Conservation (phyloP, 2,113 vertebrate species). For the Hippolais icterina region DNA sequence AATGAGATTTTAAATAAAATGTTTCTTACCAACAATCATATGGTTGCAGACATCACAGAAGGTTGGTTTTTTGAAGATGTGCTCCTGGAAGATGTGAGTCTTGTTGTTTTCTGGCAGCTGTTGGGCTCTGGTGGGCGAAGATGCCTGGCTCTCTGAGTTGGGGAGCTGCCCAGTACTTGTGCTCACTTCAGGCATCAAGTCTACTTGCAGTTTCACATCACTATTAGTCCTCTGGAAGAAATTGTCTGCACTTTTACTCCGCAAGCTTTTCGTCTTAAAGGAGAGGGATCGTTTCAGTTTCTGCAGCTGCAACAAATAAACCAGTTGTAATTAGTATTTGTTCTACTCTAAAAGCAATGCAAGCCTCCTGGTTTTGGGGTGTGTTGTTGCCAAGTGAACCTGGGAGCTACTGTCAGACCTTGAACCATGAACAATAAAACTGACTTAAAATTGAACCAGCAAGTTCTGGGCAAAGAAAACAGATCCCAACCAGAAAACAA, state of each 20-base stretch:
- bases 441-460: background rate
- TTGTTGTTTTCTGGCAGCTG: constrained; percentile 80
- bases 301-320: constrained; percentile 85
- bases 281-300: constrained; percentile 94
- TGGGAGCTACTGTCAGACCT: background rate
- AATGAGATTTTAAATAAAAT: background rate
- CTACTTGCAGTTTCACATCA: constrained; percentile 83
- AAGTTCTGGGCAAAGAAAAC: background rate
- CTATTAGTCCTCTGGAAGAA: constrained; percentile 88
- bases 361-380: background rate
- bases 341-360: background rate
- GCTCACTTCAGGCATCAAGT: constrained; percentile 83
- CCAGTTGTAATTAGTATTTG: constrained; percentile 1
- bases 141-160: constrained; percentile 73
- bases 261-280: constrained; percentile 96
- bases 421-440: background rate
- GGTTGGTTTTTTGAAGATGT: constrained; percentile 98
- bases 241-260: constrained; percentile 98
- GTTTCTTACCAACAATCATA: constrained; percentile 96
- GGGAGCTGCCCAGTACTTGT: constrained; percentile 84
- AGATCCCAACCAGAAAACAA: background rate
- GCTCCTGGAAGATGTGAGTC: constrained; percentile 91
- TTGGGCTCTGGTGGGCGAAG: constrained; percentile 80
- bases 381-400: background rate
- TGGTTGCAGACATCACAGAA: constrained; percentile 99